These are phyloP conservation scores for Rugalucina vietnamica DNA, from an alignment of 2,888 invertebrate genomes.

Conservation along the genomic window DNA sequence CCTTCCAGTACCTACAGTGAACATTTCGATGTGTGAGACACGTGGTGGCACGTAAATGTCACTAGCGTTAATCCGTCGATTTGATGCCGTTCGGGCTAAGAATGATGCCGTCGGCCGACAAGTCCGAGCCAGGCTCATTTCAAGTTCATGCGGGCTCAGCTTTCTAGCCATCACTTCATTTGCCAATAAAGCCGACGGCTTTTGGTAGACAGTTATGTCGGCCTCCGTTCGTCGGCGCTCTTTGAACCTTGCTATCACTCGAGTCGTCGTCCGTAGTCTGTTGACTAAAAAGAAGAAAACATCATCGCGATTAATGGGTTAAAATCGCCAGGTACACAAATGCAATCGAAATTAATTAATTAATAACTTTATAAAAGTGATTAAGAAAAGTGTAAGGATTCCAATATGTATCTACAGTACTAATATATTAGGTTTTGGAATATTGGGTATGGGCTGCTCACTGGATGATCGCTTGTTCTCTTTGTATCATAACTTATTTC, in stretches of 20 bases:
- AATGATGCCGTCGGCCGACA: conserved; percentile 54
- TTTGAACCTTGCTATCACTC: conserved; percentile 39
- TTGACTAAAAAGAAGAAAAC: conserved; percentile 42
- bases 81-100: conserved; percentile 43
- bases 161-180: conserved; percentile 38
- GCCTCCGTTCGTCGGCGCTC: conserved; percentile 55
- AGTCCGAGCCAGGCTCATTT: conserved; percentile 47
- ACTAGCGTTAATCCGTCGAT: conserved; percentile 44
- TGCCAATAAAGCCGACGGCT: conserved; percentile 47
- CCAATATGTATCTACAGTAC: too few relatives aligned
- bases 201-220: conserved; percentile 45
- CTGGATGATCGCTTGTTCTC: too few relatives aligned
- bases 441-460: too few relatives aligned
- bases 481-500: too few relatives aligned
- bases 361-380: too few relatives aligned
- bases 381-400: too few relatives aligned
- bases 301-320: too few relatives aligned
- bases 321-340: too few relatives aligned
- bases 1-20: conserved; percentile 32
- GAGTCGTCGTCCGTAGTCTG: conserved; percentile 47
- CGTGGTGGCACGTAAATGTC: conserved; percentile 59
- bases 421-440: too few relatives aligned
- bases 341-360: too few relatives aligned
- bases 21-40: conserved; percentile 23
- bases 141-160: conserved; percentile 47